These are phyloP conservation scores for Drosophila sulfurigaster DNA, from an alignment of 1,140 invertebrate species.

Conservation along the genomic window DNA sequence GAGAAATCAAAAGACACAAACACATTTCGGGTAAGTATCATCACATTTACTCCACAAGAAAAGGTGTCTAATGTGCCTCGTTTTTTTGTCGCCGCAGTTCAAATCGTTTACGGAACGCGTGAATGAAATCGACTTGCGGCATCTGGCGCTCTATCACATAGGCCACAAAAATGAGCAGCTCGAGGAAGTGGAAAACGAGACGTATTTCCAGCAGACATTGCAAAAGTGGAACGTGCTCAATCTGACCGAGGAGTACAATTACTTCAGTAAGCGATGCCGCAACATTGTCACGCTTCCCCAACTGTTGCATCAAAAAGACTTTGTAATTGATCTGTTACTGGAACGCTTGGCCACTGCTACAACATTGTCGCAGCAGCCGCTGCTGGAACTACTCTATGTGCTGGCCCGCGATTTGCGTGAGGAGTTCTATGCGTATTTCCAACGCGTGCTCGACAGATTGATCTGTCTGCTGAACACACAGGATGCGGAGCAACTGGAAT, in stretches of 20 bases:
- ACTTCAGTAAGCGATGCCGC: constrained; percentile 90
- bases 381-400: constrained; percentile 94
- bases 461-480: constrained; percentile 91
- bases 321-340: constrained; percentile 89
- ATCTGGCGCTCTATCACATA: constrained; percentile 88
- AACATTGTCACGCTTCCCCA: constrained; percentile 92
- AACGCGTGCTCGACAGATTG: constrained; percentile 88
- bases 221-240: constrained; percentile 95
- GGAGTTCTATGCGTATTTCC: constrained; percentile 94
- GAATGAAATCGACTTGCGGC: constrained; percentile 92
- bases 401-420: constrained; percentile 93
- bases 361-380: constrained; percentile 90
- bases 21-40: constrained; percentile 90
- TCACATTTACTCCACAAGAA: not conserved
- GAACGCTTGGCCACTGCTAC: constrained; percentile 90
- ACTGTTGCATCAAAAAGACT: constrained; percentile 91
- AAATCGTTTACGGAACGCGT: constrained; percentile 94
- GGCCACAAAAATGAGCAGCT: constrained; percentile 89
- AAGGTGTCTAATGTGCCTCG: not conserved
- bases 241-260: constrained; percentile 92
- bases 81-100: constrained; percentile 87
- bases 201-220: constrained; percentile 92
- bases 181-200: constrained; percentile 87
- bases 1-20: constrained; percentile 91
- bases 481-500: constrained; percentile 93